phyloP scores from a whole-genome alignment of 1,140 invertebrate genomes.

The Solenopsis fugax region DNA sequence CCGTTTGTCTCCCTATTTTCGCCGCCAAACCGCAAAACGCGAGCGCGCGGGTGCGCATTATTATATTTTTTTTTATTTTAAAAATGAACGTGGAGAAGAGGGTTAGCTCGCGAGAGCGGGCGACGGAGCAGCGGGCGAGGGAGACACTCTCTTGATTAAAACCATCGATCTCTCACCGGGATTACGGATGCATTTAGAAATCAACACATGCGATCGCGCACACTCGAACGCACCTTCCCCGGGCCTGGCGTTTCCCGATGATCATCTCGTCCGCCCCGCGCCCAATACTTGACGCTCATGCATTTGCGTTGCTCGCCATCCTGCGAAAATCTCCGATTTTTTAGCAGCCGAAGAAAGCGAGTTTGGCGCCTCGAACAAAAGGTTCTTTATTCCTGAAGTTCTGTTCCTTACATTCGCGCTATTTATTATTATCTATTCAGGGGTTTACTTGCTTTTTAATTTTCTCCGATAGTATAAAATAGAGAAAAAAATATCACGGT shows the following conservation, averaged over 20 bases:
- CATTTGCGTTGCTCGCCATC: neutral
- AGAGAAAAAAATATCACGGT: neutral
- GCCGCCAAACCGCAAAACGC: neutral
- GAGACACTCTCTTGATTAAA: constrained; percentile 83
- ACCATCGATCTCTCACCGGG: constrained; percentile 79
- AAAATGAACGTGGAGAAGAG: constrained; percentile 68
- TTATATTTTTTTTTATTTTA: constrained; percentile 73
- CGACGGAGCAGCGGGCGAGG: constrained; percentile 67
- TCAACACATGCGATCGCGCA: constrained; percentile 57
- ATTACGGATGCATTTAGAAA: constrained; percentile 76
- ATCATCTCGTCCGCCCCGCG: neutral
- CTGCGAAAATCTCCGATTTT: neutral
- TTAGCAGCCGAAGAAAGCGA: neutral
- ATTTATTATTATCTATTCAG: neutral
- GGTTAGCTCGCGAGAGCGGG: constrained; percentile 66
- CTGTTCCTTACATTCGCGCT: neutral
- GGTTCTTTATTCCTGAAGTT: neutral
- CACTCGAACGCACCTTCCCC: constrained; percentile 44
- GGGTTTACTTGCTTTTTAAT: neutral
- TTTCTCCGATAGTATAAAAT: neutral
- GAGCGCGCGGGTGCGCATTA: constrained; percentile 42
- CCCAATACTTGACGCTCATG: constrained; percentile 7
- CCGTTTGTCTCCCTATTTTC: neutral
- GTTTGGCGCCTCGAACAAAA: neutral
- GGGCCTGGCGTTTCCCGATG: neutral